Base-by-base conservation (phyloP, 2,113 vertebrate genomes). In the Petrocephalus zakoni region DNA sequence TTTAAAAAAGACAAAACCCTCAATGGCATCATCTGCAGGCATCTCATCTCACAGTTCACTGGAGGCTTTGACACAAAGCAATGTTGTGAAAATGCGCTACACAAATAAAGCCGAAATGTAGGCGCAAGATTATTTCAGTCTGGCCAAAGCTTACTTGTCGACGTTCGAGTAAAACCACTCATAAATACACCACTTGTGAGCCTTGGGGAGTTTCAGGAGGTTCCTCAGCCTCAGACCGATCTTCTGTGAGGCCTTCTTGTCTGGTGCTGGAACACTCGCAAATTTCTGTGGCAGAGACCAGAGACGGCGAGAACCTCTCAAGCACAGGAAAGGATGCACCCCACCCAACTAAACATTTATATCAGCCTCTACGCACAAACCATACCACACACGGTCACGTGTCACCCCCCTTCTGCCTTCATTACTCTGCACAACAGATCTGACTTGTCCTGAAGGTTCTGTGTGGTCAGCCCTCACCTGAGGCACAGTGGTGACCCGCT, bases 101-200 rank as follows among this genome's bases (percentile, higher is more conserved):
- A 9, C 10, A 68, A 68, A 68, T 29, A 68, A 29, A 49, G 29
- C 3, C 11, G 4, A 29, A 29, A 4, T 29, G n/a, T 55, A 55
- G 51, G n/a, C 11, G 6, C 51, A 10, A 0, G 5, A 37, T 46
- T 55, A 83, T 29, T 21, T 52, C 29, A 22, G 29, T 85, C 61
- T 51, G 49, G 82, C 29, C 21, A 47, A 91, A 53, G 95, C 94
- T 89, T 97, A 99, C 98, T 97, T 98, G 95, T 99, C 98, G 91
- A 99, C 98, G 91, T 99, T 99, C 82, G 98, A 99, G 92, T 99
- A 99, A 95, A 99, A 99, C 98, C 98, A 99, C 91, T 99, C 98
- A 1, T 99, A 99, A 94, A 99, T 99, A 93, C 98, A 99, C 98
- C 98, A 99, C 94, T 99, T 99, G 94, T 99, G 98, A 61, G 98